These are phyloP conservation scores for Epirrhoe alternata DNA, from an alignment of 2,888 invertebrate genomes.

Conservation along the genomic window DNA sequence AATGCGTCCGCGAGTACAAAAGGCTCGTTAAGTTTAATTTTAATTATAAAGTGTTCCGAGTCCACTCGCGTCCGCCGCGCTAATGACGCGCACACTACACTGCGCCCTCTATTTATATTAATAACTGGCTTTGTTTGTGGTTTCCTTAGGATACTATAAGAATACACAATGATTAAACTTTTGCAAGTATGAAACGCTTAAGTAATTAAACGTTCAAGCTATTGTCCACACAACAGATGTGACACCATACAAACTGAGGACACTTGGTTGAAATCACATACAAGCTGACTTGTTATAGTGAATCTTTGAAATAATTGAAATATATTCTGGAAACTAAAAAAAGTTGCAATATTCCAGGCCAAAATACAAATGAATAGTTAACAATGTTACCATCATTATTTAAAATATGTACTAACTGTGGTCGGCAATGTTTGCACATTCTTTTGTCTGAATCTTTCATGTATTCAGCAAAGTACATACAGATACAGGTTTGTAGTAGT, in stretches of 20 bases:
- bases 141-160: not conserved
- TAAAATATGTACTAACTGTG: no score
- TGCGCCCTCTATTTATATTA: not conserved
- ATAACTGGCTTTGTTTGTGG: not conserved
- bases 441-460: no score
- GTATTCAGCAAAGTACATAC: no score
- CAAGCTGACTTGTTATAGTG: not conserved
- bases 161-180: not conserved
- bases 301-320: no score
- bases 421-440: no score
- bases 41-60: conserved; percentile 14
- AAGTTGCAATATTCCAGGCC: no score
- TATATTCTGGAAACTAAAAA: no score
- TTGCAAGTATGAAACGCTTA: not conserved
- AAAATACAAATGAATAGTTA: no score
- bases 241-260: not conserved
- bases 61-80: conserved; percentile 8
- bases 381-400: no score
- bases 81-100: conserved; percentile 6
- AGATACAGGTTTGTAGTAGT: no score
- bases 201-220: not conserved
- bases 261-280: not conserved
- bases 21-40: conserved; percentile 36
- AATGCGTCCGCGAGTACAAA: conserved; percentile 26
- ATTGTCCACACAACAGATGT: not conserved